These are phyloP conservation scores for Leptothorax acervorum DNA, from an alignment of 2,888 invertebrate genomes.

Conservation along the genomic window DNA sequence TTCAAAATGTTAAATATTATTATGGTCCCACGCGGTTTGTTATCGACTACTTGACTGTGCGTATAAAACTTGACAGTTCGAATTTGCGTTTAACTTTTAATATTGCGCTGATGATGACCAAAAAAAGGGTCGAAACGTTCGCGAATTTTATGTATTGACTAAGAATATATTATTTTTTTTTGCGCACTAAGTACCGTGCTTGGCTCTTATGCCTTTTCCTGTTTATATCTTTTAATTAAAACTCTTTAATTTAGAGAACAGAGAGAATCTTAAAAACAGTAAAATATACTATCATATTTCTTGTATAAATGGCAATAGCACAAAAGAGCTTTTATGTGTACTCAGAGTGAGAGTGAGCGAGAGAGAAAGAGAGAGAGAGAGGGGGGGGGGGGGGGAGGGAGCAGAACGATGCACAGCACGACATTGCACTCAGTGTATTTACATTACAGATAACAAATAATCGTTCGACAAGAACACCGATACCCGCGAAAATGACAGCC, in stretches of 20 bases:
- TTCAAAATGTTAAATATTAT: no score
- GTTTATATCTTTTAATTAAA: background rate
- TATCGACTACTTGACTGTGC: no score
- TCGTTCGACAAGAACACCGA: constrained; percentile 26
- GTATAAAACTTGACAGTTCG: no score
- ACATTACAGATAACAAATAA: constrained; percentile 56
- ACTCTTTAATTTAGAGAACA: background rate
- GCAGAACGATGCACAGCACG: constrained; percentile 12
- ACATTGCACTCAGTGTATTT: constrained; percentile 63
- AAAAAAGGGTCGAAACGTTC: no score
- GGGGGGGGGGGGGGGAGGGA: background rate
- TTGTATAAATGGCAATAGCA: background rate
- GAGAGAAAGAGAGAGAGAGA: no score
- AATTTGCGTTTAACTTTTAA: no score
- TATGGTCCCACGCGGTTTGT: no score
- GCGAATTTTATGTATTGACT: no score
- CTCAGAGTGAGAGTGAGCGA: background rate
- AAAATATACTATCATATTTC: background rate
- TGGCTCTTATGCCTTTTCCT: no score
- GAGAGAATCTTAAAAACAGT: background rate
- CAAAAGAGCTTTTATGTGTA: constrained; percentile 27
- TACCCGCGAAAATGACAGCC: background rate
- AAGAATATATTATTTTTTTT: no score
- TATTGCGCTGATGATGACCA: no score
- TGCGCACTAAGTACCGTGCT: no score